phyloP scores from a whole-genome alignment of 2,113 vertebrate species.

The Ptilonorhynchus violaceus region DNA sequence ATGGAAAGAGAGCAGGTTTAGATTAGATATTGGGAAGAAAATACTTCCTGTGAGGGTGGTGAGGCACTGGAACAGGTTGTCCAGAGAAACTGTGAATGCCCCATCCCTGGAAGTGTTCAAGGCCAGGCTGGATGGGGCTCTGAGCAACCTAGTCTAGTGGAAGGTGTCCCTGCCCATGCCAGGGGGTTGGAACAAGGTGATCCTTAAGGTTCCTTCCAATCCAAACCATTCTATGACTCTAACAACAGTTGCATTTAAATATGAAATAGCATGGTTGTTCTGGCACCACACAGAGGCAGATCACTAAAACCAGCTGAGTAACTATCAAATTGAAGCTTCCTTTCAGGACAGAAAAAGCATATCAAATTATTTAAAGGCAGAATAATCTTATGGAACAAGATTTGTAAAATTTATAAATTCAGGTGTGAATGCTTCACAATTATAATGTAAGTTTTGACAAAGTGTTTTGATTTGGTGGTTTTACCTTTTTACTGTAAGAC shows the following conservation, averaged over 20 bases:
- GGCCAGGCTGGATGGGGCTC: neutral
- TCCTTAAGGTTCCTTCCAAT: neutral
- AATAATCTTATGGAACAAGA: neutral
- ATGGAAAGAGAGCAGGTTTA: neutral
- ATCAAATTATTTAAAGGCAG: neutral
- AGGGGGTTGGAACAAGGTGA: neutral
- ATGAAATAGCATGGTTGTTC: neutral
- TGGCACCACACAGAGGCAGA: neutral
- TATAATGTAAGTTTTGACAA: neutral
- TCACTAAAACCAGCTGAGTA: neutral
- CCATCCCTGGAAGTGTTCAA: neutral
- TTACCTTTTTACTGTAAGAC: neutral
- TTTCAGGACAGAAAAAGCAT: neutral
- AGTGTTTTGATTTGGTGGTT: neutral
- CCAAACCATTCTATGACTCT: neutral
- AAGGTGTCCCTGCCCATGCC: fast-evolving
- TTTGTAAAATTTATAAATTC: neutral
- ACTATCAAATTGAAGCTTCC: neutral
- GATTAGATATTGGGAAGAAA: neutral
- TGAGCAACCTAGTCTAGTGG: neutral
- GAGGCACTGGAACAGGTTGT: neutral
- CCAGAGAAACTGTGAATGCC: neutral
- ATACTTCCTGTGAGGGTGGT: neutral
- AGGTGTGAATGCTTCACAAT: neutral
- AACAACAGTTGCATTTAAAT: neutral